A percentile compares a stretch with the other conserved stretches of the same genome.
Conservation (phyloP, 1,140 invertebrate species). For the Lepidotrigona ventralis region DNA sequence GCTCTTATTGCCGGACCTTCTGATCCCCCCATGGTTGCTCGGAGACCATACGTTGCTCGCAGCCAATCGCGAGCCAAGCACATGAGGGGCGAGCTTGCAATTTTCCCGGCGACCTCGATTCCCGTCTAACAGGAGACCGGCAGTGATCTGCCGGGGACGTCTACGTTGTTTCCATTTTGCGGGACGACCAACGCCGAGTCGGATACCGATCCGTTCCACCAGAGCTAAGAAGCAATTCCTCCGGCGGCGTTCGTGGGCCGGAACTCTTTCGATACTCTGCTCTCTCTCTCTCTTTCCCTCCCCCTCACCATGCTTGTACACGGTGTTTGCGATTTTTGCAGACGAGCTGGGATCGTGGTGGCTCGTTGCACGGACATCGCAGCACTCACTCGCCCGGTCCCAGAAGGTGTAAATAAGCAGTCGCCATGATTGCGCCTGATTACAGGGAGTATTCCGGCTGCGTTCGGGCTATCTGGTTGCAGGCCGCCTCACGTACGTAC, state of each 20-base stretch:
- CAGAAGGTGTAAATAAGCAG: slow-evolving; percentile 72
- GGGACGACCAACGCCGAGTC: neutral
- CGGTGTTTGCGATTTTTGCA: slow-evolving; percentile 71
- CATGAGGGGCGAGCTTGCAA: neutral
- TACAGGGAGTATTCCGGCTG: slow-evolving; percentile 63
- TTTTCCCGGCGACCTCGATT: neutral
- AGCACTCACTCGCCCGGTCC: slow-evolving; percentile 51
- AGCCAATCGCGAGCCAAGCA: too few relatives aligned
- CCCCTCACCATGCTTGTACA: slow-evolving; percentile 41
- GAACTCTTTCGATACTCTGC: slow-evolving; percentile 7
- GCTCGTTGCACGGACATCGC: slow-evolving; percentile 48
- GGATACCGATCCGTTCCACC: slow-evolving; percentile 26
- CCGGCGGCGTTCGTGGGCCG: slow-evolving; percentile 27
- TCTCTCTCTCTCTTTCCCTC: too few relatives aligned
- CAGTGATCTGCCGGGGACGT: neutral
- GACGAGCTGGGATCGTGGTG: slow-evolving; percentile 56
- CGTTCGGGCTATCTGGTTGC: slow-evolving; percentile 62
- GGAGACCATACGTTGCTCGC: neutral
- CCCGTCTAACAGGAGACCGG: neutral
- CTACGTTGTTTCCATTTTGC: neutral
- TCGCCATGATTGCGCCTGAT: slow-evolving; percentile 71
- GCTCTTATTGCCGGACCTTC: neutral
- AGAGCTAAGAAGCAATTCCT: slow-evolving; percentile 38
- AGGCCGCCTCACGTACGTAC: slow-evolving; percentile 24
- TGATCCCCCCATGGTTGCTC: neutral